Evolutionary conservation across 2,888 invertebrate genomes (phyloP).

Genomic region (Nephrotoma guestfalica): DNA sequence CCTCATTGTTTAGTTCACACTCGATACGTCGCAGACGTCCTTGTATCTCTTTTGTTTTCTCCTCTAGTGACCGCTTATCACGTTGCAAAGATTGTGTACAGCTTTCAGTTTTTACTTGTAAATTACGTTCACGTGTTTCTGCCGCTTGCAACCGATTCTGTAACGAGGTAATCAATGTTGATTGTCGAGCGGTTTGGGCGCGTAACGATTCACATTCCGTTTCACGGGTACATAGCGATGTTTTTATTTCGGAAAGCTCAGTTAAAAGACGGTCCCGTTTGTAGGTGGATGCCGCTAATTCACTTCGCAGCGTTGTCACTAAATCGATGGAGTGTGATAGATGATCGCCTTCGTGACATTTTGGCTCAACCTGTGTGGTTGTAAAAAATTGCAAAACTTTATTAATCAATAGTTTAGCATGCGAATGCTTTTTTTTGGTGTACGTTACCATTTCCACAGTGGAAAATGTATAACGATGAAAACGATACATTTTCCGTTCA

Average conservation of each 20-base stretch:
- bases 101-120: constrained; percentile 47
- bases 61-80: constrained; percentile 56
- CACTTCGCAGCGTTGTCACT: constrained; percentile 63
- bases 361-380: constrained; percentile 7
- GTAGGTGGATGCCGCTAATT: constrained; percentile 69
- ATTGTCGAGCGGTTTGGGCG: constrained; percentile 71
- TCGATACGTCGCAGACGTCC: constrained; percentile 59
- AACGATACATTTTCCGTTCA: background rate
- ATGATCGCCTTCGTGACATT: constrained; percentile 19
- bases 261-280: constrained; percentile 64
- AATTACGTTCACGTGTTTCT: constrained; percentile 60
- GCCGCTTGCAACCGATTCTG: constrained; percentile 64
- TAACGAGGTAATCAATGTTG: constrained; percentile 62
- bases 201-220: constrained; percentile 68
- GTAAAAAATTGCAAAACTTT: background rate
- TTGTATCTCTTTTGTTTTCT: constrained; percentile 60
- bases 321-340: constrained; percentile 40
- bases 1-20: constrained; percentile 53
- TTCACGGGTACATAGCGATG: constrained; percentile 53
- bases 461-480: background rate
- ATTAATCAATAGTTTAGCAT: background rate
- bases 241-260: constrained; percentile 61
- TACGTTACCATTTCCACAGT: background rate
- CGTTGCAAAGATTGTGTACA: constrained; percentile 60
- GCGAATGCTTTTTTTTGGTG: background rate